These are phyloP conservation scores for Calephelis nemesis DNA, from an alignment of 1,140 invertebrate species.

Conservation along the genomic window DNA sequence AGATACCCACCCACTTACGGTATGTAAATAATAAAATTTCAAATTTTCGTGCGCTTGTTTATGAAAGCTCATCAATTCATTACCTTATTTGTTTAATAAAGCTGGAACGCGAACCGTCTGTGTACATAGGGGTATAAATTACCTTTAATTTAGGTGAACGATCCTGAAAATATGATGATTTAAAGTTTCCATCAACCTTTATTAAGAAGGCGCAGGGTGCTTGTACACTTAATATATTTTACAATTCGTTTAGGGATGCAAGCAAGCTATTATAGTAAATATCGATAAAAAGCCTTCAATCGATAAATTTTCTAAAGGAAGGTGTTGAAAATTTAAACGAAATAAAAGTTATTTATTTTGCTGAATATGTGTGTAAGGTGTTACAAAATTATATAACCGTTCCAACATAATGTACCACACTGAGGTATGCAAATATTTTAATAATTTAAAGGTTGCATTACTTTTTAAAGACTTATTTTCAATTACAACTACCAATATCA, in stretches of 20 bases:
- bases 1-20: constrained; percentile 22
- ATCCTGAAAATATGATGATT: constrained; percentile 73
- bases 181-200: constrained; percentile 66
- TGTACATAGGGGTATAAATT: constrained; percentile 70
- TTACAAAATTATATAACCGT: no score
- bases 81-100: constrained; percentile 73
- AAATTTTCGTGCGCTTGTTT: constrained; percentile 58
- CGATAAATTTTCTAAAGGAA: no score
- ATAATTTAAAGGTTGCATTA: no score
- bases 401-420: no score
- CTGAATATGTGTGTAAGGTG: no score
- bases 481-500: no score
- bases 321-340: no score
- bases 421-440: no score
- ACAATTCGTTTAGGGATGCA: constrained; percentile 31
- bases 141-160: constrained; percentile 71
- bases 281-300: not conserved
- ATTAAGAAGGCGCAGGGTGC: constrained; percentile 44
- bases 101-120: constrained; percentile 50
- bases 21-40: constrained; percentile 59
- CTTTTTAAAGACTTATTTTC: no score
- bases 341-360: no score
- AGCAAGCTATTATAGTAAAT: not conserved
- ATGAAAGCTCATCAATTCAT: constrained; percentile 60
- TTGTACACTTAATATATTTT: constrained; percentile 44